Base-by-base conservation (phyloP, 2,888 invertebrate genomes). In the Rhamnusium bicolor region DNA sequence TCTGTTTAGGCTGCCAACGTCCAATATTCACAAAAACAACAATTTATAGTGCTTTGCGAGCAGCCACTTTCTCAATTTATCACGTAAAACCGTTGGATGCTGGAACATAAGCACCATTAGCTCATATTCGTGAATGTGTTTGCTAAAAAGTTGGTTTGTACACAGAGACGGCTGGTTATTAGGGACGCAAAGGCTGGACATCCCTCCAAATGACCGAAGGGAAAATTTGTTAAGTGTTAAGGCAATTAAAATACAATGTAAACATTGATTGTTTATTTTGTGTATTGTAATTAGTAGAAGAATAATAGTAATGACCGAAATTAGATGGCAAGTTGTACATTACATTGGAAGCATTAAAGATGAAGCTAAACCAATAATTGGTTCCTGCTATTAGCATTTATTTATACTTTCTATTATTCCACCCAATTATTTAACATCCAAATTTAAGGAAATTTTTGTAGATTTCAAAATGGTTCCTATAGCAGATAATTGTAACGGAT, bases 21-120 rank as follows among this genome's bases (percentile, higher is more conserved):
- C 54, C 51, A 24, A 14, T n/a, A 24, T 54, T 24, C 21, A 24
- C 54, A 54, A 54, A 24, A 54, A 54, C 54, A 24, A 10, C 21
- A 0, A n/a, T 54, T 54, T 54, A 54, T 21, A 21, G 24, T 54
- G 12, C 21, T 14, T 12, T 8, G 54, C n/a, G 24, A 54, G 24
- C 54, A 24, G 24, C 54, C 54, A 54, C 54, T 54, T n/a, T n/a
- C n/a, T 24, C 54, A 24, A 54, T 54, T 19, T 54, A 24, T 54
- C 54, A 24, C 14, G 54, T 24, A 24, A 24, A 24, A 54, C 24
- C n/a, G 54, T 54, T 54, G 21, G 24, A 19, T 24, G 24, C n/a
- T 24, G 24, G 7, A 54, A 24, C 54, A 24, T 24, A 19, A 24
- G 14, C 54, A 27, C 54, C 24, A 54, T 54, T 54, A 54, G 54